These are phyloP conservation scores for Noctilio leporinus DNA, from an alignment of 2,113 vertebrate genomes.

Conservation along the genomic window DNA sequence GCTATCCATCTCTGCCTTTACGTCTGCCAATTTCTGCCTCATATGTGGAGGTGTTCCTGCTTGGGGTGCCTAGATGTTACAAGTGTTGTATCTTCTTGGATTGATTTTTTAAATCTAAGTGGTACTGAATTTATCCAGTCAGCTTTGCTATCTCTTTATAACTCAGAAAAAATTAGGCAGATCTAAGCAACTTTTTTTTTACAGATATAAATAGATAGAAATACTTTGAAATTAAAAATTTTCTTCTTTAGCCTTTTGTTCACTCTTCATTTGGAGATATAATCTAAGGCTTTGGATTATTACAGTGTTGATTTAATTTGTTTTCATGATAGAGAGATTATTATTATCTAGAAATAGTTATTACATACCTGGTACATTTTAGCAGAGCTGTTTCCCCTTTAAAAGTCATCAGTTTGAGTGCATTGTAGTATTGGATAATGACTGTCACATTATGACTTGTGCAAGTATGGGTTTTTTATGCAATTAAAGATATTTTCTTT, in stretches of 20 bases:
- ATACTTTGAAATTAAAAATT: background rate
- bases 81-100: background rate
- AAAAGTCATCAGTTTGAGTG: background rate
- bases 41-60: background rate
- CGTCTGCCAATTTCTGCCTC: background rate
- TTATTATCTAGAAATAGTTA: background rate
- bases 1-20: background rate
- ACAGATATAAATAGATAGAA: background rate
- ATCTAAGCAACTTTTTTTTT: background rate
- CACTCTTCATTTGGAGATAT: background rate
- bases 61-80: background rate
- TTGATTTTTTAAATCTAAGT: background rate
- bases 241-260: background rate
- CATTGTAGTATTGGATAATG: background rate
- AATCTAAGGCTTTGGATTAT: background rate
- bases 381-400: background rate
- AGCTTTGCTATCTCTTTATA: background rate
- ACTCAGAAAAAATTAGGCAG: background rate
- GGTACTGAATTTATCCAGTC: background rate
- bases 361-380: background rate
- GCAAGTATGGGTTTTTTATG: background rate
- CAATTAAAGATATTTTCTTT: background rate
- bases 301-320: background rate
- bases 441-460: background rate
- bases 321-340: constrained; percentile 12